phyloP scores from a whole-genome alignment of 2,113 vertebrate genomes.

The Gallinago undulata region DNA sequence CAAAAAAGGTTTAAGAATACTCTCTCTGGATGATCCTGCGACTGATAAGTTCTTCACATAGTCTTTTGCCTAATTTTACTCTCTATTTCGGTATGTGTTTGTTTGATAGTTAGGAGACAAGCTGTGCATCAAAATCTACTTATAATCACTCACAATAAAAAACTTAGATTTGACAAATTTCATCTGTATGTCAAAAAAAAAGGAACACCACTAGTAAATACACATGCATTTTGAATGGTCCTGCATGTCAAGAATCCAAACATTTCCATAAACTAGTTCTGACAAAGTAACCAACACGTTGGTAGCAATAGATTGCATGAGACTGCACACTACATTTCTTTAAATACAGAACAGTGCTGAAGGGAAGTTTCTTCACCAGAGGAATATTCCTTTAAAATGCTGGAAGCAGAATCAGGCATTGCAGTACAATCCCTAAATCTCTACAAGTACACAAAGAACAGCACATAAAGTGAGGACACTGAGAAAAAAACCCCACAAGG shows the following conservation, averaged over 20 bases:
- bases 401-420: not conserved
- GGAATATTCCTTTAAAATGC: not conserved
- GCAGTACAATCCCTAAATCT: not conserved
- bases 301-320: not conserved
- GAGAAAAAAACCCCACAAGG: not conserved
- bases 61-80: not conserved
- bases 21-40: not conserved
- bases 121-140: fast-evolving
- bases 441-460: fast-evolving
- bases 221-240: fast-evolving
- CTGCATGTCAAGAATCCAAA: not conserved
- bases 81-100: fast-evolving
- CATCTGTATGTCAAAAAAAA: not conserved
- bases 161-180: not conserved
- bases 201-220: not conserved
- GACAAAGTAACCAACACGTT: not conserved
- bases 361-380: not conserved
- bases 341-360: fast-evolving
- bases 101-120: not conserved
- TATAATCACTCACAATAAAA: fast-evolving
- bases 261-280: not conserved
- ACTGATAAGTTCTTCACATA: fast-evolving
- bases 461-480: not conserved
- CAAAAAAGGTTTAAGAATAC: not conserved
- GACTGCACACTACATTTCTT: not conserved